These are phyloP conservation scores for Acromyrmex heyeri DNA, from an alignment of 1,140 invertebrate genomes.

Conservation along the genomic window DNA sequence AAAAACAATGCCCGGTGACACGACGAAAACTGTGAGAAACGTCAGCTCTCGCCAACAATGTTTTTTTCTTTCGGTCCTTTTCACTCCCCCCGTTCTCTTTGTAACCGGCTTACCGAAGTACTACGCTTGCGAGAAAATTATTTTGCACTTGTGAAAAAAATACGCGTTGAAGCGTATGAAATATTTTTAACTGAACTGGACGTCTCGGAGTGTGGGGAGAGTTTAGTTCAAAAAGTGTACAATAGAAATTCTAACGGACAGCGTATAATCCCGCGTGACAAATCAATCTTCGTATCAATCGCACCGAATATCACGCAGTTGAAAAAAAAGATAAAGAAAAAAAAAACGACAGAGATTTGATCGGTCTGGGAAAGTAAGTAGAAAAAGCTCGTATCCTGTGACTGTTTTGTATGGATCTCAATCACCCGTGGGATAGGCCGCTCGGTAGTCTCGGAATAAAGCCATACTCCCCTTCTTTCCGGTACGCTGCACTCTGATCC, in stretches of 20 bases:
- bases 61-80: background rate
- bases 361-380: conserved; percentile 16
- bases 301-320: background rate
- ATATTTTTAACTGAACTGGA: conserved; percentile 44
- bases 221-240: conserved; percentile 35
- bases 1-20: conserved; percentile 67
- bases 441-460: conserved; percentile 36
- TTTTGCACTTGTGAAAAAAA: conserved; percentile 52
- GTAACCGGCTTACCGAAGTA: background rate
- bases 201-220: background rate
- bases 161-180: conserved; percentile 29
- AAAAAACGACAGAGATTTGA: background rate
- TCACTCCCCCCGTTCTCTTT: background rate
- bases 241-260: background rate
- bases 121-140: conserved; percentile 52
- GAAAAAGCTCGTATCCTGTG: background rate
- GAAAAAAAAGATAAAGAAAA: background rate
- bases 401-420: conserved; percentile 26
- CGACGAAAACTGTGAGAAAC: conserved; percentile 56
- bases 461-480: conserved; percentile 51
- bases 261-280: background rate
- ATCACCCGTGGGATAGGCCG: conserved; percentile 51
- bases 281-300: conserved; percentile 34
- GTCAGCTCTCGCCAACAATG: conserved; percentile 20
- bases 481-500: conserved; percentile 66